Evolutionary conservation across 2,113 vertebrate species (phyloP), one percentile per base, ranked within the genome.

Genomic region (Boleophthalmus pectinirostris): DNA sequence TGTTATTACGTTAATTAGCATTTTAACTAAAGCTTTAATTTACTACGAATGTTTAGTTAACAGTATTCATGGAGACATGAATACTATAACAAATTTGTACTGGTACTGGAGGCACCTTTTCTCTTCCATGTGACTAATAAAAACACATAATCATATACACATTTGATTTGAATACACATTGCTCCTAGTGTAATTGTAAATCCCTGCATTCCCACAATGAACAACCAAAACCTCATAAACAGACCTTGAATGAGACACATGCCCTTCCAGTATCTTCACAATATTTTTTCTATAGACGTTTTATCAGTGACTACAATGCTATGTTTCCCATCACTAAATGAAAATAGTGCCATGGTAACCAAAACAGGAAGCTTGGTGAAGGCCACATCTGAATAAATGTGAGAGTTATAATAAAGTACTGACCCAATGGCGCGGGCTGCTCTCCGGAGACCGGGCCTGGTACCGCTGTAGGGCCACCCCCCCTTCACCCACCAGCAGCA

Each of bases 401-500:
- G 33, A 43, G 2, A 38, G 33, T 33, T 20, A 45, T 9, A 45
- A 38, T 43, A 16, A 65, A 8, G 14, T 43, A 93, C 94, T 92
- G 77, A 95, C 94, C 94, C 91, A 92, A 83, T 90, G 90, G 47
- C 80, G 87, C 0, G 90, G 88, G 85, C 80, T 89, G 88, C 87
- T 91, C 57, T 94, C 93, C 0, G 92, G 91, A 57, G 78, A 91
- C 47, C 91, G 90, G 67, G 89, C 75, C 79, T 94, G 93, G 87
- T 94, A 94, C 79, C 93, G 90, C 88, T 94, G 93, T 82, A 94
- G 91, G 76, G 90, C 74, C 57, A 93, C 91, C 0, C 92, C 91
- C 66, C 90, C 91, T 0, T 93, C 92, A 43, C 87, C 88, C 58
- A 91, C 91, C 77, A 88, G 89, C 64, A 92, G 88, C 29, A 92